Conservation (phyloP, 2,888 invertebrate genomes). For the Nemotelus pantherinus region DNA sequence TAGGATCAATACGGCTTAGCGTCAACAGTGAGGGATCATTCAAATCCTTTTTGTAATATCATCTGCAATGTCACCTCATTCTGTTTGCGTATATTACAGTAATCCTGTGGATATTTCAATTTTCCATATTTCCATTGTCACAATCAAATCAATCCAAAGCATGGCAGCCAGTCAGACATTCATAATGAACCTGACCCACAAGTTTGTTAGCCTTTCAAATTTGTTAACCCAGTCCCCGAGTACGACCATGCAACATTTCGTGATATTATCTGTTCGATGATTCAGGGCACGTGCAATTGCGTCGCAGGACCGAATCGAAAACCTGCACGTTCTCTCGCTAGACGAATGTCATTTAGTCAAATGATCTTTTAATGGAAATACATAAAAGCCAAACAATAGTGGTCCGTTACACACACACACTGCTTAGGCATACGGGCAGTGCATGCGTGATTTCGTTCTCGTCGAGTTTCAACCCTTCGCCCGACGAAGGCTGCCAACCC, state of each 20-base stretch:
- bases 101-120: constrained; percentile 33
- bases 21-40: constrained; percentile 20
- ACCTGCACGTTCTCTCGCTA: constrained; percentile 5
- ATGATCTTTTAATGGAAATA: constrained; percentile 48
- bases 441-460: constrained; percentile 21
- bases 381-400: constrained; percentile 40
- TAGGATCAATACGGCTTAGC: constrained; percentile 18
- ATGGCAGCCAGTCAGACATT: background rate
- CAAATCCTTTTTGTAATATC: constrained; percentile 33
- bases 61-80: constrained; percentile 25
- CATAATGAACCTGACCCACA: constrained; percentile 28
- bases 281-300: constrained; percentile 29
- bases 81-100: background rate
- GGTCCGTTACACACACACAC: constrained; percentile 16
- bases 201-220: constrained; percentile 29
- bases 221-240: background rate
- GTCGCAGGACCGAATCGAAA: background rate
- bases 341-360: constrained; percentile 48
- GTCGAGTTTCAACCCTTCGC: constrained; percentile 14
- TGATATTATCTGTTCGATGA: constrained; percentile 28
- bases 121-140: constrained; percentile 26
- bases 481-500: too few relatives aligned
- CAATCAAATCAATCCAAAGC: background rate
- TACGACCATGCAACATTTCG: constrained; percentile 1
- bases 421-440: background rate